Conservation (phyloP, 2,797 vertebrate species). For the Capromys pilorides region DNA sequence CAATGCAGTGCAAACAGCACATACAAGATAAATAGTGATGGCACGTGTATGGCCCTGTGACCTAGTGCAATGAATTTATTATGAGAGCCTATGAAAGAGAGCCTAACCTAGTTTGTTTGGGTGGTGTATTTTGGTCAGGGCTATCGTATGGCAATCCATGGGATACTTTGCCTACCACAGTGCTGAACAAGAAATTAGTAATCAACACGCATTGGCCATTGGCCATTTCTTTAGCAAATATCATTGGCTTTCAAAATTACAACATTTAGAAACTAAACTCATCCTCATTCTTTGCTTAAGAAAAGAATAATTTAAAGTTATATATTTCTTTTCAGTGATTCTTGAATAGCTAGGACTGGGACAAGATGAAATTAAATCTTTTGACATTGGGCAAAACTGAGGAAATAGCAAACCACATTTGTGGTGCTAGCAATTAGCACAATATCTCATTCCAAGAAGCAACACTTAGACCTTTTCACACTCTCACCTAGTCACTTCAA, state of each 20-base stretch:
- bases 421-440: slow-evolving; percentile 26
- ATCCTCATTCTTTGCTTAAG: not conserved
- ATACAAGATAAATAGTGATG: not conserved
- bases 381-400: not conserved
- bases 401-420: slow-evolving; percentile 4
- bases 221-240: not conserved
- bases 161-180: not conserved
- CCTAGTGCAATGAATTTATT: not conserved
- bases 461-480: slow-evolving; percentile 60
- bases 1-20: not conserved
- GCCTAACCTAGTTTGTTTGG: not conserved
- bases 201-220: not conserved
- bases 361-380: slow-evolving; percentile 37
- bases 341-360: slow-evolving; percentile 28
- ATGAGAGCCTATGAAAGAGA: not conserved
- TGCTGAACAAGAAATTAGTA: not conserved
- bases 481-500: slow-evolving; percentile 50
- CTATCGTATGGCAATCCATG: accelerated
- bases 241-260: slow-evolving; percentile 41
- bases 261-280: not conserved
- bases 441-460: not conserved
- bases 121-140: not conserved
- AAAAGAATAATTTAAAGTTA: not conserved
- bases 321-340: not conserved
- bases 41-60: not conserved